A percentile compares a stretch with the other conserved stretches of the same genome.
Conservation (phyloP, 1,140 invertebrate species). For the Globodera rostochiensis region DNA sequence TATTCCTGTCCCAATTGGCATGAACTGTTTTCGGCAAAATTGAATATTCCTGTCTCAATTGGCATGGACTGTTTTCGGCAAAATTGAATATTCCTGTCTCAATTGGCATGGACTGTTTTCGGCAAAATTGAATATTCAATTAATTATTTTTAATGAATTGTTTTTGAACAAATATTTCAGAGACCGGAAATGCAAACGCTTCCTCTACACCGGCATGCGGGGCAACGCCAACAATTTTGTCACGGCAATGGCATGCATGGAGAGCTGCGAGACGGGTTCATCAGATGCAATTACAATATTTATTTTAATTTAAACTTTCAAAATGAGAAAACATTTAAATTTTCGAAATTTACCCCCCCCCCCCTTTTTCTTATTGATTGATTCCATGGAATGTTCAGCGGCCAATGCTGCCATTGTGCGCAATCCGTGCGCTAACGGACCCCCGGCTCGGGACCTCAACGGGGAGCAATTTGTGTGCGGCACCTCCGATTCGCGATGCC, state of each 20-base stretch:
- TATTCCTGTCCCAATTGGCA: no score
- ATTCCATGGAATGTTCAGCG: neutral
- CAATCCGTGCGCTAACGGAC: conserved; percentile 44
- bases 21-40: no score
- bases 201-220: conserved; percentile 62
- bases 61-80: no score
- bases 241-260: conserved; percentile 43
- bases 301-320: conserved; percentile 6
- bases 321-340: conserved; percentile 15
- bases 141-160: conserved; percentile 1
- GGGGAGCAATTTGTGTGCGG: conserved; percentile 42
- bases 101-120: no score
- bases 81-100: no score
- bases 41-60: no score
- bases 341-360: no score
- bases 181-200: conserved; percentile 59
- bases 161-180: neutral
- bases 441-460: conserved; percentile 44
- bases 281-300: neutral
- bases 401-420: conserved; percentile 18
- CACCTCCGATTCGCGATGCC: conserved; percentile 43
- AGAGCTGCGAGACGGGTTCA: conserved; percentile 36
- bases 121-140: no score
- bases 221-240: conserved; percentile 65
- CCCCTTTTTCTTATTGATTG: neutral